These are phyloP conservation scores for Meloidogyne exigua DNA, from an alignment of 1,140 invertebrate species.

Conservation along the genomic window DNA sequence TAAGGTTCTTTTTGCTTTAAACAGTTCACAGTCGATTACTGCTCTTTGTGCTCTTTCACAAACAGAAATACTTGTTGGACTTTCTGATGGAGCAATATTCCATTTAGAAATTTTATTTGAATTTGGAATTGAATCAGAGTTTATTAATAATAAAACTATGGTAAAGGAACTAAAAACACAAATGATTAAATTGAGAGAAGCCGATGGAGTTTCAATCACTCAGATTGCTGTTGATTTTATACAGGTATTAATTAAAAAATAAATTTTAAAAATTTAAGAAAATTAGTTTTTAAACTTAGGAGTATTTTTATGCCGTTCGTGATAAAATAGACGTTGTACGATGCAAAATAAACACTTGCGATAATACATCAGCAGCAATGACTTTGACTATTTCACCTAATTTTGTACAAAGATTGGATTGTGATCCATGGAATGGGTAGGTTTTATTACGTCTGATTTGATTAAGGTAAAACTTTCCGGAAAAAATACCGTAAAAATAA, in stretches of 20 bases:
- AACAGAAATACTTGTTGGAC: slow-evolving; percentile 35
- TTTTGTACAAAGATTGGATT: slow-evolving; percentile 42
- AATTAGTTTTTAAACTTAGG: slow-evolving; percentile 10
- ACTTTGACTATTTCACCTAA: slow-evolving; percentile 30
- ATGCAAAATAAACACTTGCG: slow-evolving; percentile 33
- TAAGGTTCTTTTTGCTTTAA: slow-evolving; percentile 34
- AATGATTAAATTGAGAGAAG: slow-evolving; percentile 24
- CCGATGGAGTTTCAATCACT: slow-evolving; percentile 44
- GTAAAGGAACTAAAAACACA: slow-evolving; percentile 1
- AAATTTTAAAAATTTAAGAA: background rate
- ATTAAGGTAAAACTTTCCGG: too few relatives aligned
- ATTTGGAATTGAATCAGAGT: background rate
- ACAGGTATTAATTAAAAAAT: slow-evolving; percentile 7
- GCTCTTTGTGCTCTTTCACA: slow-evolving; percentile 31
- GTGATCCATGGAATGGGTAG: slow-evolving; percentile 48
- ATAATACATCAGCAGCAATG: slow-evolving; percentile 32
- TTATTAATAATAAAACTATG: slow-evolving; percentile 2
- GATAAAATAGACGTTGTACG: slow-evolving; percentile 40
- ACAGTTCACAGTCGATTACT: slow-evolving; percentile 32
- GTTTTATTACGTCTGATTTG: too few relatives aligned
- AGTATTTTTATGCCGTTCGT: slow-evolving; percentile 43
- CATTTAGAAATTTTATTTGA: slow-evolving; percentile 21
- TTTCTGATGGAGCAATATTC: slow-evolving; percentile 46
- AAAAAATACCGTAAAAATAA: too few relatives aligned
- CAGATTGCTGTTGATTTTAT: slow-evolving; percentile 37